Evolutionary conservation across 1,140 invertebrate species (phyloP).

Genomic region (Penaeus chinensis): DNA sequence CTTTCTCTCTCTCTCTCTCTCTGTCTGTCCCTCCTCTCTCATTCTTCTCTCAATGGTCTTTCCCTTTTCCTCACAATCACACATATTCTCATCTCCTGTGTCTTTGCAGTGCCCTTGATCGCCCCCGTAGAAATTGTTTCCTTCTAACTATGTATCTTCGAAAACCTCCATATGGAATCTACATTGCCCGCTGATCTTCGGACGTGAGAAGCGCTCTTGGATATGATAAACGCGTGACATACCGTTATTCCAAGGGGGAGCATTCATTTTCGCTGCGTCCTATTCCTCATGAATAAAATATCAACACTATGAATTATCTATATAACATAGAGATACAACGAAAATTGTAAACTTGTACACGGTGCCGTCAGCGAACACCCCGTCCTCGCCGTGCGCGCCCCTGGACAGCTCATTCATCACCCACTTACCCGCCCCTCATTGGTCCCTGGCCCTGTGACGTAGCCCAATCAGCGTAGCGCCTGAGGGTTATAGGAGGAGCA

Average conservation of each 20-base stretch:
- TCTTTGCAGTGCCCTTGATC: no score
- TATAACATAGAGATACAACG: slow-evolving; percentile 37
- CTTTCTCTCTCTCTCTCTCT: not conserved
- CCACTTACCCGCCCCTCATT: slow-evolving; percentile 58
- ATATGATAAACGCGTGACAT: no score
- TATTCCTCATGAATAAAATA: no score
- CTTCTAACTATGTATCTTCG: no score
- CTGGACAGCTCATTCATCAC: slow-evolving; percentile 54
- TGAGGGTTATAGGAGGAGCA: slow-evolving; percentile 58
- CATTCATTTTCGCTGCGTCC: no score
- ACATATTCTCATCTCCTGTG: no score
- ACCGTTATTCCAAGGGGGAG: no score
- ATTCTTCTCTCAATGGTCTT: not conserved
- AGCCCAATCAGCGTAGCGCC: slow-evolving; percentile 54
- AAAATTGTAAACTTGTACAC: slow-evolving; percentile 54
- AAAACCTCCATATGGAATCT: no score
- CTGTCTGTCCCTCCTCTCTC: not conserved
- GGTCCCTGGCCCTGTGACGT: slow-evolving; percentile 51
- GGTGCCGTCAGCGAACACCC: slow-evolving; percentile 35
- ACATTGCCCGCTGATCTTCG: no score
- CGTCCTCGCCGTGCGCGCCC: slow-evolving; percentile 44
- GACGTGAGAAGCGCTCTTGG: no score
- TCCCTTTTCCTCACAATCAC: not conserved
- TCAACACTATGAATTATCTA: no score
- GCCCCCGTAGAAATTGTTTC: no score